phyloP scores from a whole-genome alignment of 2,113 vertebrate species.

The Oryzias melastigma region DNA sequence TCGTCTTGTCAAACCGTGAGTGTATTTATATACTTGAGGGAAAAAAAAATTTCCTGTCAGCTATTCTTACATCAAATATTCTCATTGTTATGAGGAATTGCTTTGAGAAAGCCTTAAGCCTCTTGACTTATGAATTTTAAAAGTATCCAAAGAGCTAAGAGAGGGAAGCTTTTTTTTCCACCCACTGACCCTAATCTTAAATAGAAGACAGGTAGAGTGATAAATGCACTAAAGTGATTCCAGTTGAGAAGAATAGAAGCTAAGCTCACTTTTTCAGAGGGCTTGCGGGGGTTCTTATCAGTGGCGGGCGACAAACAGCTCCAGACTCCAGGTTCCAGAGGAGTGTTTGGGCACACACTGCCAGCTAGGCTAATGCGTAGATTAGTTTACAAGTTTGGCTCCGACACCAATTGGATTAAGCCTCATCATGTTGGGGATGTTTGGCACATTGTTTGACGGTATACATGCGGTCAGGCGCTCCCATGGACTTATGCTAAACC shows the following conservation, averaged over 20 bases:
- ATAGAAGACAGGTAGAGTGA: conserved; percentile 81
- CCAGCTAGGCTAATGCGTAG: conserved; percentile 78
- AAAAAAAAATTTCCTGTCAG: conserved; percentile 77
- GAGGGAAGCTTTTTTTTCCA: conserved; percentile 33
- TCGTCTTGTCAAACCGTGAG: conserved; percentile 36
- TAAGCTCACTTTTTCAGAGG: conserved; percentile 66
- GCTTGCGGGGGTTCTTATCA: conserved; percentile 70
- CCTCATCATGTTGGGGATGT: conserved; percentile 60
- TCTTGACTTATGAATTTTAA: conserved; percentile 81
- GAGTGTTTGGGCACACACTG: conserved; percentile 46
- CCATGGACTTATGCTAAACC: conserved; percentile 74
- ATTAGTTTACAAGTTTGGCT: conserved; percentile 83
- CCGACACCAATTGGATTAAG: conserved; percentile 79
- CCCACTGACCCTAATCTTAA: conserved; percentile 80
- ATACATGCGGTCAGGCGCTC: conserved; percentile 69
- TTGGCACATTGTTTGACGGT: conserved; percentile 73
- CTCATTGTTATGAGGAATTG: conserved; percentile 78
- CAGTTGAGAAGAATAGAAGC: conserved; percentile 67
- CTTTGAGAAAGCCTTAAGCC: conserved; percentile 78
- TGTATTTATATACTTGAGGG: conserved; percentile 47
- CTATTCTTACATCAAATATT: conserved; percentile 81
- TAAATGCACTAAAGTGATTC: conserved; percentile 72
- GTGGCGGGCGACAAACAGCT: conserved; percentile 65
- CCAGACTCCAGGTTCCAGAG: conserved; percentile 70
- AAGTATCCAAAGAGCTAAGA: conserved; percentile 71